phyloP scores from a whole-genome alignment of 2,888 invertebrate genomes.

The Eubasilissa splendida region DNA sequence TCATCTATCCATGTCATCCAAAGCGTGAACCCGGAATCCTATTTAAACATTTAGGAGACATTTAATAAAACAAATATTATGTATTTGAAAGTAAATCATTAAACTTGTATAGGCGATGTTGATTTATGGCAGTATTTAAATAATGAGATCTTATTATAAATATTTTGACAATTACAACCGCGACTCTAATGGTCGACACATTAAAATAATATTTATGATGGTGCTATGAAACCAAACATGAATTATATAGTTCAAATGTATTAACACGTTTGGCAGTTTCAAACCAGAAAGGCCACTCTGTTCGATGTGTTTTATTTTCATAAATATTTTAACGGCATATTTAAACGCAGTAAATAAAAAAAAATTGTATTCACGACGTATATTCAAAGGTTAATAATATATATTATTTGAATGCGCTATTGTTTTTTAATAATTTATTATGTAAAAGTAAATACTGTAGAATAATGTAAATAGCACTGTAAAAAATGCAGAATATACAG shows the following conservation, averaged over 20 bases:
- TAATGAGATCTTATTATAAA: not conserved
- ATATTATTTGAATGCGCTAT: too few species aligned
- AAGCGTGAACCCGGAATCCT: slow-evolving; percentile 9
- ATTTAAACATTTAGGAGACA: slow-evolving; percentile 17
- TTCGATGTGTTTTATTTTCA: too few species aligned
- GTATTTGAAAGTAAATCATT: slow-evolving; percentile 5
- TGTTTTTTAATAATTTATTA: too few species aligned
- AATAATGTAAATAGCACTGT: too few species aligned
- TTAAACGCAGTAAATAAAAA: too few species aligned
- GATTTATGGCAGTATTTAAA: not conserved
- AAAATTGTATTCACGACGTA: too few species aligned
- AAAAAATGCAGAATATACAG: too few species aligned
- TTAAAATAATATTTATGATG: not conserved
- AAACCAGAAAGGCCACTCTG: not conserved
- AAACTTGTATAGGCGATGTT: not conserved
- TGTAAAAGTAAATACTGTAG: too few species aligned
- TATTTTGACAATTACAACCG: not conserved
- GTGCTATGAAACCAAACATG: not conserved
- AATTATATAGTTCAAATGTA: not conserved
- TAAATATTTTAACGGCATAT: too few species aligned
- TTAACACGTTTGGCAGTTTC: not conserved
- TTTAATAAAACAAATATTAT: not conserved
- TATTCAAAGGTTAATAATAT: too few species aligned
- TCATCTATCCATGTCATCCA: too few species aligned
- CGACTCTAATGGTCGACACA: slow-evolving; percentile 3